Evolutionary conservation across 1,140 invertebrate species (phyloP).

Genomic region (Nasonia giraulti): DNA sequence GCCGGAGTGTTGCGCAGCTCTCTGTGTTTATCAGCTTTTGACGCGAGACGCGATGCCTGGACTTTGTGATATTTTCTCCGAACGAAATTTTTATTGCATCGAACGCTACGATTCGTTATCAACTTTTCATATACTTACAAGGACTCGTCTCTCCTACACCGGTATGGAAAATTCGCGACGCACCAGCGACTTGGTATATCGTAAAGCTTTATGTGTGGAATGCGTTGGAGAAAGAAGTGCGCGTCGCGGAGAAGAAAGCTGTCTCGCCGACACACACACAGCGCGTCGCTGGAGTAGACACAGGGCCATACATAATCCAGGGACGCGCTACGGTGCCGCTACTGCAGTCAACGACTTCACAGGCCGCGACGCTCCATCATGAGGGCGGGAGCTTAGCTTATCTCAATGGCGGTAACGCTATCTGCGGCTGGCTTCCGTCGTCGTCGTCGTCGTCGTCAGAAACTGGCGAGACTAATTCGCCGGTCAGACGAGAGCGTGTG

Average conservation of each 20-base stretch:
- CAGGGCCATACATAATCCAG: constrained; percentile 66
- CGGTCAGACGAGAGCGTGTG: constrained; percentile 60
- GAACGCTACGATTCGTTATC: background rate
- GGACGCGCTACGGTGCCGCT: constrained; percentile 59
- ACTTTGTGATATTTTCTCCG: no score
- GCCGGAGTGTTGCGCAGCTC: background rate
- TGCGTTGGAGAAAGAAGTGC: background rate
- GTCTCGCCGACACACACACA: background rate
- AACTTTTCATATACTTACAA: constrained; percentile 20
- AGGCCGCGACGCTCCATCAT: constrained; percentile 67
- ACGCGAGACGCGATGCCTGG: no score
- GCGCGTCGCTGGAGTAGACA: background rate
- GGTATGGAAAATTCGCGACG: constrained; percentile 22
- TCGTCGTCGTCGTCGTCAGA: constrained; percentile 53
- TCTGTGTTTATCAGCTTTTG: background rate
- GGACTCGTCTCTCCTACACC: background rate
- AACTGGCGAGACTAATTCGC: constrained; percentile 61
- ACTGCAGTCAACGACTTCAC: constrained; percentile 64
- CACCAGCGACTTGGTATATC: no score
- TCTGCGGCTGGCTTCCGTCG: constrained; percentile 68
- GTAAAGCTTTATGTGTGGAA: background rate
- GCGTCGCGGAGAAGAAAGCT: constrained; percentile 6
- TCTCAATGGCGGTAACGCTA: constrained; percentile 71
- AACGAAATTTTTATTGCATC: no score
- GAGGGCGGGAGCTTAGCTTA: constrained; percentile 68